phyloP scores from a whole-genome alignment of 2,888 invertebrate genomes.

The Timema cristinae region DNA sequence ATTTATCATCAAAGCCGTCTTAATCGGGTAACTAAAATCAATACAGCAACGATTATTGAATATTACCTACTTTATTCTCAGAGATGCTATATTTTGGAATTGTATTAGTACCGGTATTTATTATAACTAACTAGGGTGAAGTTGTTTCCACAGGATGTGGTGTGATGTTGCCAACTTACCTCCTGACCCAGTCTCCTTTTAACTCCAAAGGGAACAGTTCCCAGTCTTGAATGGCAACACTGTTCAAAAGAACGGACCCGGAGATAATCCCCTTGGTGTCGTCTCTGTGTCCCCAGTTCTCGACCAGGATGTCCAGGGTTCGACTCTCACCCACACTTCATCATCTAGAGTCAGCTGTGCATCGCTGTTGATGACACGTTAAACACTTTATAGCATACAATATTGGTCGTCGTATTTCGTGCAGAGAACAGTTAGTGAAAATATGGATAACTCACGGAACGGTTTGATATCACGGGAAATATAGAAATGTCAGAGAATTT shows the following conservation, averaged over 20 bases:
- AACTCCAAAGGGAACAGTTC: constrained; percentile 51
- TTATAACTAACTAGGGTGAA: no score
- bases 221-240: constrained; percentile 46
- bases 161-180: constrained; percentile 39
- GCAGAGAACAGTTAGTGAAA: background rate
- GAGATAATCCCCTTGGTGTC: constrained; percentile 46
- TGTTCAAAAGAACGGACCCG: constrained; percentile 44
- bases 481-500: no score
- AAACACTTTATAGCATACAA: background rate
- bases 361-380: background rate
- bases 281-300: constrained; percentile 31
- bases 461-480: no score
- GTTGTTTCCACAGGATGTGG: no score
- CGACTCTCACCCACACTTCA: constrained; percentile 32
- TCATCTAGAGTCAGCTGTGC: constrained; percentile 32
- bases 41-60: no score
- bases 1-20: no score
- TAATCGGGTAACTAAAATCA: no score
- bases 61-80: no score
- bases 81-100: no score
- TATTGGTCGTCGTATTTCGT: background rate
- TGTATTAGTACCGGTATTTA: no score
- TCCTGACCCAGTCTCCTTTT: constrained; percentile 45
- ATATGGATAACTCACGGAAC: background rate
- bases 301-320: constrained; percentile 44